A percentile compares a stretch with the other conserved stretches of the same genome.
Conservation (phyloP, 2,888 invertebrate species). For the Brenthis hecate region DNA sequence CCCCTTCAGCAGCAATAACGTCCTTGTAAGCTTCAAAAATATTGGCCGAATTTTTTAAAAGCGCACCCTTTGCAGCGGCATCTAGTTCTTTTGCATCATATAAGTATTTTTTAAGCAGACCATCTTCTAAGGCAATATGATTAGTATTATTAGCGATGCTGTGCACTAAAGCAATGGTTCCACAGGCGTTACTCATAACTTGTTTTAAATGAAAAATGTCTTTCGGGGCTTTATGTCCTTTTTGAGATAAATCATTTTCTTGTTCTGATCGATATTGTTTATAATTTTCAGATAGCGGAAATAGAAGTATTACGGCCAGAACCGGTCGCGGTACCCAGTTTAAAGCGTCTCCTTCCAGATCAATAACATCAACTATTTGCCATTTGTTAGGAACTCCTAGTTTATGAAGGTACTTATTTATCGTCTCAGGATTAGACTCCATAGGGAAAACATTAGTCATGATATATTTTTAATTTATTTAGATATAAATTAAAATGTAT, state of each 20-base stretch:
- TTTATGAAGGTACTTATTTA: conserved; percentile 87
- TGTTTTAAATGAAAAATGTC: conserved; percentile 94
- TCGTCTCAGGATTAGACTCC: conserved; percentile 84
- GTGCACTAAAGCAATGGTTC: conserved; percentile 97
- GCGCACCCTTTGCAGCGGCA: conserved; percentile 88
- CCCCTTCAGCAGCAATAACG: conserved; percentile 85
- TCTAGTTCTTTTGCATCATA: conserved; percentile 85
- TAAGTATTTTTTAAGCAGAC: conserved; percentile 89
- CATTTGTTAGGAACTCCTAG: conserved; percentile 91
- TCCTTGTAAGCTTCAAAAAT: conserved; percentile 91
- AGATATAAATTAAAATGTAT: background rate
- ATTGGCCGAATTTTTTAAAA: conserved; percentile 86
- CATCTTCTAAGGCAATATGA: conserved; percentile 86
- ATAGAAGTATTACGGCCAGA: conserved; percentile 91
- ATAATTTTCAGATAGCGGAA: conserved; percentile 91
- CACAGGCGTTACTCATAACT: conserved; percentile 95
- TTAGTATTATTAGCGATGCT: conserved; percentile 94
- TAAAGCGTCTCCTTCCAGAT: conserved; percentile 92
- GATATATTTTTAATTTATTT: background rate
- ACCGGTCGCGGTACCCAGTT: conserved; percentile 93
- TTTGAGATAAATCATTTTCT: conserved; percentile 81
- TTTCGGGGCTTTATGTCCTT: conserved; percentile 80
- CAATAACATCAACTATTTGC: conserved; percentile 95
- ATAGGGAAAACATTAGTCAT: conserved; percentile 68
- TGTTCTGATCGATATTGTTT: conserved; percentile 85